Evolutionary conservation across 1,140 invertebrate genomes (phyloP).

Genomic region (Cotesia chilonis): DNA sequence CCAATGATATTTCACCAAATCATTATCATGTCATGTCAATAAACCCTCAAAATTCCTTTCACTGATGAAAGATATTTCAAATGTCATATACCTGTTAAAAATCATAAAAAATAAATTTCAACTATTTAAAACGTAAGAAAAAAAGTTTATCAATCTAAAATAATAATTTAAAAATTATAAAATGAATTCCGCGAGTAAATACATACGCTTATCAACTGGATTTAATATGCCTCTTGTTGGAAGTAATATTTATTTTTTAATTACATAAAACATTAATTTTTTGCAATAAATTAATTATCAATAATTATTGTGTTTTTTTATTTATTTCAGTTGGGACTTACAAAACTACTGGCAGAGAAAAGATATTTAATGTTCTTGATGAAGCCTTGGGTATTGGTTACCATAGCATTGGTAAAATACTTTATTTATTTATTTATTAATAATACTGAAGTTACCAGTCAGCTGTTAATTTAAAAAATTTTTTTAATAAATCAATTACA

Average conservation of each 20-base stretch:
- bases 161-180: neutral
- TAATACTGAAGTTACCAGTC: no score
- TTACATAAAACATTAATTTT: neutral
- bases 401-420: conserved; percentile 67
- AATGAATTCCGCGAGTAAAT: conserved; percentile 26
- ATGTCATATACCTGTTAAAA: no score
- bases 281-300: conserved; percentile 1
- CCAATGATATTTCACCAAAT: conserved; percentile 1
- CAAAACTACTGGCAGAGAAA: conserved; percentile 57
- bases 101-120: no score
- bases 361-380: conserved; percentile 64
- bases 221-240: conserved; percentile 34
- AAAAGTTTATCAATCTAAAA: neutral
- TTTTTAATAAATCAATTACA: no score
- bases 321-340: conserved; percentile 67
- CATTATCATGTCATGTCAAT: conserved; percentile 6
- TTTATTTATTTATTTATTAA: neutral
- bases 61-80: neutral
- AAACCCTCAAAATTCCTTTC: no score
- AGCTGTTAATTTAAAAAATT: no score
- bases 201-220: conserved; percentile 30
- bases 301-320: neutral
- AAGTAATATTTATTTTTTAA: conserved; percentile 17
- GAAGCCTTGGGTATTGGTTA: conserved; percentile 68
- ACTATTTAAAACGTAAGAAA: no score